Conservation (phyloP, 2,113 vertebrate genomes). For the Oxyruncus cristatus region DNA sequence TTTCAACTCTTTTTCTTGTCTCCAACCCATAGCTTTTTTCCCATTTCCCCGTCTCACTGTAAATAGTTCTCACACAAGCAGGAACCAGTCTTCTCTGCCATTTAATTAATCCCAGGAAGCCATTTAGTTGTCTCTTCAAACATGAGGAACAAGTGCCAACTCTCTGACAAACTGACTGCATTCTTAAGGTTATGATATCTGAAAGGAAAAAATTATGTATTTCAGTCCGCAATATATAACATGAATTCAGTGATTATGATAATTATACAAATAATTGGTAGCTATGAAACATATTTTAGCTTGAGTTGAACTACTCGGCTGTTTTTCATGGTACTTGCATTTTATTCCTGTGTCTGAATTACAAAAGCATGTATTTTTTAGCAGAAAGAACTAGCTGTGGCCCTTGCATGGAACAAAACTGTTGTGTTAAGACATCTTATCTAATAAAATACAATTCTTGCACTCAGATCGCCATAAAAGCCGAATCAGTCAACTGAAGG, state of each 20-base stretch:
- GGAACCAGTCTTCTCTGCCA: constrained; percentile 29
- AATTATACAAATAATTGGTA: neutral
- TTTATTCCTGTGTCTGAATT: neutral
- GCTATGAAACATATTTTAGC: neutral
- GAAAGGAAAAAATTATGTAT: neutral
- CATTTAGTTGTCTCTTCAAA: constrained; percentile 31
- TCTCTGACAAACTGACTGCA: constrained; percentile 67
- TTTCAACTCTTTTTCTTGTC: constrained; percentile 86
- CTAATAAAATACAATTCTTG: neutral
- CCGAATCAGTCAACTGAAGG: neutral
- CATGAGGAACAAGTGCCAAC: constrained; percentile 55
- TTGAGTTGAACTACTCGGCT: neutral
- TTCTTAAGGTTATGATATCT: constrained; percentile 59
- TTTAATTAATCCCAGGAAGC: neutral
- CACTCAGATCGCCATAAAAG: neutral
- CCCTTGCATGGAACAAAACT: neutral
- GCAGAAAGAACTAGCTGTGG: neutral
- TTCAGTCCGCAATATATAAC: neutral
- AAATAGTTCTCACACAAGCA: constrained; percentile 73
- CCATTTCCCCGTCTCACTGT: constrained; percentile 90
- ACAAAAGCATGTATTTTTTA: neutral
- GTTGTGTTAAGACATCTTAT: neutral
- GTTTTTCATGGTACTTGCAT: neutral
- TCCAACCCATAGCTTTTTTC: constrained; percentile 81
- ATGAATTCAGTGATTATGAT: neutral